A percentile compares a stretch with the other conserved stretches of the same genome.
phyloP scores from a whole-genome alignment of 2,888 invertebrate species.

The Frankliniella fusca region DNA sequence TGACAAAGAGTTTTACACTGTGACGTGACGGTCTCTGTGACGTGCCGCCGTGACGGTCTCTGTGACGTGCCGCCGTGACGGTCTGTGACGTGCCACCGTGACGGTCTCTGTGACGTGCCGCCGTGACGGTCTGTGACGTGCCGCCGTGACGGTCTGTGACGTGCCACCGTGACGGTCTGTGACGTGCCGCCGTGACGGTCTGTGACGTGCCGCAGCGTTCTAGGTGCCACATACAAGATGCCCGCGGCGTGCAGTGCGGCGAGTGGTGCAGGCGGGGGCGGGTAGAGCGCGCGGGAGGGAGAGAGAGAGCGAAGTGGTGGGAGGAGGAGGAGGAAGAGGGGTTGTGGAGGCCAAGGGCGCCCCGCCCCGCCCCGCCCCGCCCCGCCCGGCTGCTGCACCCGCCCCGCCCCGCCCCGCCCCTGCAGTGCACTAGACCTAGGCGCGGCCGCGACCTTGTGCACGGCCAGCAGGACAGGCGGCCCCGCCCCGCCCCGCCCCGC shows the following conservation, averaged over 20 bases:
- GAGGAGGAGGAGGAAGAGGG: no score
- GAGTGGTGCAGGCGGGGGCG: neutral
- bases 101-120: no score
- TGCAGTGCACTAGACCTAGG: conserved; percentile 62
- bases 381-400: neutral
- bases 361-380: neutral
- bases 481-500: neutral
- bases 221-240: neutral
- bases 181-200: neutral
- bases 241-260: neutral
- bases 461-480: neutral
- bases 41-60: no score
- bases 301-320: neutral
- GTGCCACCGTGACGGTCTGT: neutral
- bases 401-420: neutral
- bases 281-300: neutral
- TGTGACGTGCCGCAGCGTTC: neutral
- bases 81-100: neutral
- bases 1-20: no score
- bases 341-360: neutral
- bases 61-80: no score
- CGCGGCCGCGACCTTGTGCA: no score
- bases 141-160: neutral
- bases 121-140: neutral
- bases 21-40: no score